phyloP scores from a whole-genome alignment of 23 tunicate genomes.

The Halocynthia aurantium region DNA sequence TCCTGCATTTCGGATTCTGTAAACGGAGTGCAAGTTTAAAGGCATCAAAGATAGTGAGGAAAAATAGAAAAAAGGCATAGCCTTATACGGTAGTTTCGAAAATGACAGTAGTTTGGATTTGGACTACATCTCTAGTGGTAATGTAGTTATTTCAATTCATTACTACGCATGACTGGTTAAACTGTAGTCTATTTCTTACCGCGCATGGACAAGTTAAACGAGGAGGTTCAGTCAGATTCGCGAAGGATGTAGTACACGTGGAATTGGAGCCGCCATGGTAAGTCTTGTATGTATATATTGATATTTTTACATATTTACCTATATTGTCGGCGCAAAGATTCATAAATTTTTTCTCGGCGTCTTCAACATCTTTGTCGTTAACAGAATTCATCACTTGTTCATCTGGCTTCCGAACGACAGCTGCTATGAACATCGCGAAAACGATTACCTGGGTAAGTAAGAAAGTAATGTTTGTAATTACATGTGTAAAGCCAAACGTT shows the following conservation, averaged over 20 bases:
- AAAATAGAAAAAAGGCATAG: not conserved
- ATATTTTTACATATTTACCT: conserved; percentile 25
- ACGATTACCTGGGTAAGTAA: conserved; percentile 48
- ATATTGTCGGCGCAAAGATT: conserved; percentile 69
- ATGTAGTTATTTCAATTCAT: not conserved
- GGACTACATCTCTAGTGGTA: not conserved
- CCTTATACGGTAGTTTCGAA: too few relatives aligned
- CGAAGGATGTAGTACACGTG: not conserved
- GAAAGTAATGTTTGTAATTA: too few relatives aligned
- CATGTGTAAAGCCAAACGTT: too few relatives aligned
- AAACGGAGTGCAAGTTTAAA: not conserved
- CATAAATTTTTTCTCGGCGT: conserved; percentile 76
- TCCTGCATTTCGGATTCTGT: conserved; percentile 69
- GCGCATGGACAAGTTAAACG: not conserved
- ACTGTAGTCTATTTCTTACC: not conserved
- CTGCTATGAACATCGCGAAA: conserved; percentile 78
- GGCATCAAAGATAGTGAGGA: not conserved
- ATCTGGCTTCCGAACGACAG: conserved; percentile 77
- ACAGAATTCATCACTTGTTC: conserved; percentile 67
- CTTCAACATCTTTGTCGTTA: conserved; percentile 66
- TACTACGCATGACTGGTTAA: not conserved
- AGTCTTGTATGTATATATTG: too few relatives aligned
- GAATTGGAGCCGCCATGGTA: not conserved
- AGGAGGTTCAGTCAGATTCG: not conserved
- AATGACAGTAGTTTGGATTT: too few relatives aligned